Evolutionary conservation across 2,888 invertebrate species (phyloP).

Genomic region (Pherbina coryleti): DNA sequence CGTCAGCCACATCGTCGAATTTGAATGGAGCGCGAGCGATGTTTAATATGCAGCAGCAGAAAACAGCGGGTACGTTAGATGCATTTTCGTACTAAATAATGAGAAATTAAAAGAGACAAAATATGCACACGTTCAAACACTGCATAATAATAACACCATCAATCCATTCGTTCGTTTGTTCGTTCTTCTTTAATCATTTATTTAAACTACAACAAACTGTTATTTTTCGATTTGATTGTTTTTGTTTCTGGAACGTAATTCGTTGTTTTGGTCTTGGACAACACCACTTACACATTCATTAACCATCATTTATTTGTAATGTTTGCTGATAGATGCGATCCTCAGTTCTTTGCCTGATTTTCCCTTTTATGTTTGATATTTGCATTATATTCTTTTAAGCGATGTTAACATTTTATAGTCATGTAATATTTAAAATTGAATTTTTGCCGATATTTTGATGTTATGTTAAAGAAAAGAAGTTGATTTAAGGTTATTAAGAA

Average conservation of each 20-base stretch:
- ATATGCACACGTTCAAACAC: conserved; percentile 34
- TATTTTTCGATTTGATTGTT: conserved; percentile 42
- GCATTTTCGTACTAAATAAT: conserved; percentile 60
- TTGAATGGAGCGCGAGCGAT: conserved; percentile 56
- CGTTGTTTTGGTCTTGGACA: conserved; percentile 12
- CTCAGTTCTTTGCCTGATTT: background rate
- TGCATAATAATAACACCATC: conserved; percentile 37
- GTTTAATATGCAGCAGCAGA: conserved; percentile 56
- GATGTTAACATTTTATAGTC: background rate
- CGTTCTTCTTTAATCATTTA: conserved; percentile 20
- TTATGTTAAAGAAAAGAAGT: too few relatives aligned
- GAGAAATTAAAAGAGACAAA: conserved; percentile 18
- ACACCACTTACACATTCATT: conserved; percentile 1
- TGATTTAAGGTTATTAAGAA: too few relatives aligned
- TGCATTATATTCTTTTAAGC: background rate
- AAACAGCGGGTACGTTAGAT: conserved; percentile 67
- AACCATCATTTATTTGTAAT: background rate
- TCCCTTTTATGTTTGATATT: background rate
- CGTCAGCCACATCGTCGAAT: conserved; percentile 58
- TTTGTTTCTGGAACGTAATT: conserved; percentile 38
- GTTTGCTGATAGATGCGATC: background rate
- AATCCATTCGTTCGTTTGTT: conserved; percentile 21
- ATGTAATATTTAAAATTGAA: background rate
- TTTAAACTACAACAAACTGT: background rate
- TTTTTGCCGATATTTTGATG: background rate